Percentiles rank a stretch among this genome's conserved stretches.
phyloP scores from a whole-genome alignment of 2,888 invertebrate species.

The Leptopterna dolabrata region DNA sequence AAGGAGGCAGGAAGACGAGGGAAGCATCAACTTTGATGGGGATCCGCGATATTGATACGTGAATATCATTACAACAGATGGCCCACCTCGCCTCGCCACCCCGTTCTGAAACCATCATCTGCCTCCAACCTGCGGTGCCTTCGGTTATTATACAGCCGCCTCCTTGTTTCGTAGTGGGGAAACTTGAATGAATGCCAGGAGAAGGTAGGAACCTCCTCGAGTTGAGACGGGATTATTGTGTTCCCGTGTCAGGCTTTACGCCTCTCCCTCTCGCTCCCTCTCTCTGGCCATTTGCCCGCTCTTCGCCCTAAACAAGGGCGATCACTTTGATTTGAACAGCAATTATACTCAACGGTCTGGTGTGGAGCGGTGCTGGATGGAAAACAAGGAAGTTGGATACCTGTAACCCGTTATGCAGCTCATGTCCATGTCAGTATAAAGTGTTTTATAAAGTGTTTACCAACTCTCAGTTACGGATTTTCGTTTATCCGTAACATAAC shows the following conservation, averaged over 20 bases:
- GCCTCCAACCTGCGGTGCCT: not conserved
- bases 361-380: not conserved
- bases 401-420: not conserved
- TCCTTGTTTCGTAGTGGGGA: conserved; percentile 6
- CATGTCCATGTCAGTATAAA: not conserved
- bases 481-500: too few relatives aligned
- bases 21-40: conserved; percentile 38
- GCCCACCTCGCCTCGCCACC: too few relatives aligned
- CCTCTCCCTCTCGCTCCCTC: too few relatives aligned
- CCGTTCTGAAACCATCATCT: not conserved
- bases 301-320: not conserved
- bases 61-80: conserved; percentile 51
- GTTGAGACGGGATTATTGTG: not conserved
- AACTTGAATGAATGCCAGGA: conserved; percentile 35
- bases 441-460: not conserved
- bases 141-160: not conserved
- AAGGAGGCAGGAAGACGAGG: not conserved
- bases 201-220: not conserved
- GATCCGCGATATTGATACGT: conserved; percentile 43
- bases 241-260: not conserved
- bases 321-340: not conserved
- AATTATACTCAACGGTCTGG: not conserved
- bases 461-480: too few relatives aligned
- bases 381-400: too few relatives aligned
- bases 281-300: not conserved